A percentile compares a stretch with the other conserved stretches of the same genome.
These are phyloP conservation scores for Ornithoptera priamus DNA, from an alignment of 2,888 invertebrate genomes.

Conservation along the genomic window DNA sequence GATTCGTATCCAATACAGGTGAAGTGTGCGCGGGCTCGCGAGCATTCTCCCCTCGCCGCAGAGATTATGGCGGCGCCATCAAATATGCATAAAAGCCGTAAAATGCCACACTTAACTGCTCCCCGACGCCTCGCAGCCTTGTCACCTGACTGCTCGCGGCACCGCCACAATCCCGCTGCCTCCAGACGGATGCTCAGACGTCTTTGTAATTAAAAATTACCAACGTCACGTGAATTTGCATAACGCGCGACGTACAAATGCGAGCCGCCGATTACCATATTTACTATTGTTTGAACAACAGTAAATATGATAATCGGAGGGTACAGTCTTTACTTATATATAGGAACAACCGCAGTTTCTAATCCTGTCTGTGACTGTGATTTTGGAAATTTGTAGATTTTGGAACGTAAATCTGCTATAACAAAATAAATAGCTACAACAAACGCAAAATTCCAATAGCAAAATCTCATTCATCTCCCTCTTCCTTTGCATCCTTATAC, in stretches of 20 bases:
- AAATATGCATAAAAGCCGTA: constrained; percentile 81
- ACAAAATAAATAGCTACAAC: too few relatives aligned
- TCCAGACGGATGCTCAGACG: constrained; percentile 74
- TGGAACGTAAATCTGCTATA: too few relatives aligned
- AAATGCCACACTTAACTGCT: constrained; percentile 79
- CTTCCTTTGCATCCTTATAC: too few relatives aligned
- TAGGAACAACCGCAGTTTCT: too few relatives aligned
- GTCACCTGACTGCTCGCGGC: constrained; percentile 57
- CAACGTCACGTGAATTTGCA: constrained; percentile 64
- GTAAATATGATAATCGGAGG: too few relatives aligned
- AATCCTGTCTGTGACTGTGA: too few relatives aligned
- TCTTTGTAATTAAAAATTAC: constrained; percentile 76
- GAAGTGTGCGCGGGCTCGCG: constrained; percentile 38
- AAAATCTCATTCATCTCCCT: too few relatives aligned
- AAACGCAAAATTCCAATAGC: too few relatives aligned
- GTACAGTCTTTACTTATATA: too few relatives aligned
- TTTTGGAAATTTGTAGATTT: too few relatives aligned
- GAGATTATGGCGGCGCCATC: constrained; percentile 78
- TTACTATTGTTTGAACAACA: not conserved
- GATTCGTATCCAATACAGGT: constrained; percentile 64
- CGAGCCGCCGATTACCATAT: constrained; percentile 22
- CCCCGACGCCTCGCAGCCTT: constrained; percentile 59
- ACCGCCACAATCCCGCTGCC: constrained; percentile 39
- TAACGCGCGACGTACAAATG: constrained; percentile 47
- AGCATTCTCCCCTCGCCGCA: constrained; percentile 54